Evolutionary conservation across 2,888 invertebrate species (phyloP).

Genomic region (Metalampra italica): DNA sequence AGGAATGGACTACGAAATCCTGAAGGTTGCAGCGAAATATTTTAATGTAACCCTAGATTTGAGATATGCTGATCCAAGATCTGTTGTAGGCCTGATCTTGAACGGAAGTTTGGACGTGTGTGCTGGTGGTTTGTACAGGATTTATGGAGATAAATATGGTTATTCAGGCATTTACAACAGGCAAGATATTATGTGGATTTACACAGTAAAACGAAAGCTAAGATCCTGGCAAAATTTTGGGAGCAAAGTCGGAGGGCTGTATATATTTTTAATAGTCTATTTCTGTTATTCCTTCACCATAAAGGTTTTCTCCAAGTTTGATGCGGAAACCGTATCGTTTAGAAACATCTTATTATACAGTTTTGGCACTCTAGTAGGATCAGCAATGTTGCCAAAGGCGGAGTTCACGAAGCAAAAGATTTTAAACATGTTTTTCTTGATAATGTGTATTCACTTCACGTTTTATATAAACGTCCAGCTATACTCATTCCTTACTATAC

Average conservation of each 20-base stretch:
- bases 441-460: slow-evolving; percentile 47
- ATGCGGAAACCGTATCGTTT: slow-evolving; percentile 30
- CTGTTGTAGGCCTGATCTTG: slow-evolving; percentile 31
- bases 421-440: slow-evolving; percentile 43
- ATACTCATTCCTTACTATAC: slow-evolving; percentile 54
- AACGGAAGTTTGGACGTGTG: slow-evolving; percentile 53
- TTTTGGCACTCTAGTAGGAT: slow-evolving; percentile 52
- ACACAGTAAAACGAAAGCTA: slow-evolving; percentile 36
- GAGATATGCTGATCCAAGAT: slow-evolving; percentile 31
- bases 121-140: slow-evolving; percentile 53
- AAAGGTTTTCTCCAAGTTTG: slow-evolving; percentile 37
- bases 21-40: slow-evolving; percentile 47
- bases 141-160: slow-evolving; percentile 44
- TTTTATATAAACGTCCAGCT: slow-evolving; percentile 51
- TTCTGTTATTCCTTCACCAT: slow-evolving; percentile 38
- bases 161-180: slow-evolving; percentile 55
- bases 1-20: slow-evolving; percentile 50
- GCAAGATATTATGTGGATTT: slow-evolving; percentile 50
- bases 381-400: slow-evolving; percentile 37
- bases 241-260: slow-evolving; percentile 38
- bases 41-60: slow-evolving; percentile 45
- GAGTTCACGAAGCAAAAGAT: slow-evolving; percentile 47
- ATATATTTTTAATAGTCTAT: slow-evolving; percentile 51
- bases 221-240: slow-evolving; percentile 50
- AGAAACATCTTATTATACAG: slow-evolving; percentile 36